These are phyloP conservation scores for Eudyptes chrysolophus DNA, from an alignment of 2,113 vertebrate genomes.

Conservation along the genomic window DNA sequence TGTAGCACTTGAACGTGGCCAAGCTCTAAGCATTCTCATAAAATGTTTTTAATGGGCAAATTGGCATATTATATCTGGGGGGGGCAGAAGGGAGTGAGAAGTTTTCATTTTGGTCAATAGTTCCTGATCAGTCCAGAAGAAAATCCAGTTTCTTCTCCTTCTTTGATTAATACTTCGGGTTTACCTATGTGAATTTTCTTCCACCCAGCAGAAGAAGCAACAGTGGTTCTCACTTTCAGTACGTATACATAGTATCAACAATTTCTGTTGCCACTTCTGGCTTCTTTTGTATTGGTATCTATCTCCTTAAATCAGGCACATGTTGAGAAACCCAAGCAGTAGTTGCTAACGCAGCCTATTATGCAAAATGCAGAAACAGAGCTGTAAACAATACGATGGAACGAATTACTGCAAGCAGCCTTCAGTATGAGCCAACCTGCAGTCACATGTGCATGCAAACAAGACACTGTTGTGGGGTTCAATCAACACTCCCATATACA, in stretches of 20 bases:
- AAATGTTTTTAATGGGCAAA: not conserved
- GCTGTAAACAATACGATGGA: not conserved
- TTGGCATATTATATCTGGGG: not conserved
- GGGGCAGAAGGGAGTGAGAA: not conserved
- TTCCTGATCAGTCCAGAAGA: not conserved
- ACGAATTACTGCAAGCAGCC: not conserved
- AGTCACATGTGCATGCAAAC: not conserved
- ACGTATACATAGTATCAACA: not conserved
- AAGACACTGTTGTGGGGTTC: accelerated
- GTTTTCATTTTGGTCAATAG: not conserved
- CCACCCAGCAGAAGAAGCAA: not conserved
- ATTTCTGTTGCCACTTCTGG: not conserved
- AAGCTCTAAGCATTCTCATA: not conserved
- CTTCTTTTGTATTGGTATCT: not conserved
- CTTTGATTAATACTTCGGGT: not conserved
- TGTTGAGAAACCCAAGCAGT: not conserved
- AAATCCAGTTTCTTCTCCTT: not conserved
- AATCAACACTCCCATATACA: not conserved
- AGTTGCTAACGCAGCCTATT: not conserved
- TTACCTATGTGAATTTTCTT: not conserved
- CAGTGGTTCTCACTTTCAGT: not conserved
- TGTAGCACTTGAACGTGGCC: not conserved
- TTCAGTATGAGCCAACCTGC: not conserved
- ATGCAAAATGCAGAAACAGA: not conserved
- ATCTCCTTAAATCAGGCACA: not conserved